Evolutionary conservation across 1,140 invertebrate species (phyloP).

Genomic region (Globodera ellingtonae): DNA sequence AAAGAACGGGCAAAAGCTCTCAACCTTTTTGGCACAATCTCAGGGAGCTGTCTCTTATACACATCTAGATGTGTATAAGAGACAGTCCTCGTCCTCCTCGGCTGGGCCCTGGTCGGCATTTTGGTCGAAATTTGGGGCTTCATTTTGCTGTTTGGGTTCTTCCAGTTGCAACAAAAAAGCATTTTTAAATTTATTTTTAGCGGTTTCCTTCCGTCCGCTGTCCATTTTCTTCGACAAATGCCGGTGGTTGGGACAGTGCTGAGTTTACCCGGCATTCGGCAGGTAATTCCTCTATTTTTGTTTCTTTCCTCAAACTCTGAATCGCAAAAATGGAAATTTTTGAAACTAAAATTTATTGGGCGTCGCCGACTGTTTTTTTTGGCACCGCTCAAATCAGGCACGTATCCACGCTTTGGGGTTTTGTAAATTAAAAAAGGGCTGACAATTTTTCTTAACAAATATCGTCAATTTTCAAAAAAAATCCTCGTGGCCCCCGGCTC

Average conservation of each 20-base stretch:
- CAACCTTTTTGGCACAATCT: neutral
- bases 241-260: constrained; percentile 72
- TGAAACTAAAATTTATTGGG: no score
- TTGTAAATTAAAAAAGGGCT: no score
- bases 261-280: constrained; percentile 71
- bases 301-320: no score
- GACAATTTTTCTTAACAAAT: no score
- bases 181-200: constrained; percentile 66
- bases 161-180: neutral
- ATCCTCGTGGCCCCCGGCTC: no score
- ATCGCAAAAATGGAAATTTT: no score
- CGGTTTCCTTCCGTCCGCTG: constrained; percentile 74
- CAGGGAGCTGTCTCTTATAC: no score
- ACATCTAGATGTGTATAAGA: no score
- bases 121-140: constrained; percentile 83
- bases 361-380: no score
- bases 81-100: constrained; percentile 89
- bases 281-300: constrained; percentile 65
- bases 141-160: constrained; percentile 72
- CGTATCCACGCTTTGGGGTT: no score
- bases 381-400: no score
- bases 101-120: constrained; percentile 95
- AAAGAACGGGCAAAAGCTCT: neutral
- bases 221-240: constrained; percentile 73
- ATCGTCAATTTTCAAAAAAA: no score